Percentiles rank a stretch among this genome's conserved stretches.
phyloP scores from a whole-genome alignment of 2,888 invertebrate species.

The Drosophila vallismaia region DNA sequence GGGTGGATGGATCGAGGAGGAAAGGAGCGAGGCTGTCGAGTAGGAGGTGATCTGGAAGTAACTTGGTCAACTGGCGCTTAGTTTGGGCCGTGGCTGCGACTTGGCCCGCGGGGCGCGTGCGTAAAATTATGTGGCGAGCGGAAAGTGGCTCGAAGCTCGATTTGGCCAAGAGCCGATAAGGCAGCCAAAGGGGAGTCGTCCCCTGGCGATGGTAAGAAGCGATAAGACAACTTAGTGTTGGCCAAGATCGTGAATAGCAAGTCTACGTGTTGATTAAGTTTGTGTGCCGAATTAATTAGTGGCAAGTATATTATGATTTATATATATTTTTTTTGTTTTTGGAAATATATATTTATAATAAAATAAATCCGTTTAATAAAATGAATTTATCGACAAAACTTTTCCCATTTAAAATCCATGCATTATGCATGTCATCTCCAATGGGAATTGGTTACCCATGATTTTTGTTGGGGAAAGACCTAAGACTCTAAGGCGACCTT shows the following conservation, averaged over 20 bases:
- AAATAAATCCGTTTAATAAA: not conserved
- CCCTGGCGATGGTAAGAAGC: conserved; percentile 16
- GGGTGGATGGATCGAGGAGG: conserved; percentile 1
- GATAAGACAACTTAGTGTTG: conserved; percentile 35
- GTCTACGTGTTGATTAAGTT: conserved; percentile 33
- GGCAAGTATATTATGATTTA: not conserved
- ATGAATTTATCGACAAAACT: not conserved
- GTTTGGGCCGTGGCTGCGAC: conserved; percentile 19
- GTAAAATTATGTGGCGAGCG: conserved; percentile 44
- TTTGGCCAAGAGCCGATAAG: conserved; percentile 36
- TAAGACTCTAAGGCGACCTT: conserved; percentile 47
- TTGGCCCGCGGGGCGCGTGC: conserved; percentile 58
- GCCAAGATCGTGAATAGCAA: conserved; percentile 25
- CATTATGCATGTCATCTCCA: conserved; percentile 32
- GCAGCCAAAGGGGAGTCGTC: conserved; percentile 1
- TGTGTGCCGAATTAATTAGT: conserved; percentile 26
- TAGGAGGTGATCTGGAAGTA: not conserved
- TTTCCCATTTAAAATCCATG: conserved; percentile 9
- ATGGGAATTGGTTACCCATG: conserved; percentile 24
- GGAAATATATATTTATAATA: not conserved
- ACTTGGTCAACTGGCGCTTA: conserved; percentile 60
- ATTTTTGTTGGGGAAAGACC: conserved; percentile 23
- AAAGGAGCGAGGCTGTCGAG: conserved; percentile 7
- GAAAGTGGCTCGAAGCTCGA: conserved; percentile 35
- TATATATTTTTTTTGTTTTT: not conserved